These are phyloP conservation scores for Gymnogyps californianus DNA, from an alignment of 2,113 vertebrate genomes.

Conservation along the genomic window DNA sequence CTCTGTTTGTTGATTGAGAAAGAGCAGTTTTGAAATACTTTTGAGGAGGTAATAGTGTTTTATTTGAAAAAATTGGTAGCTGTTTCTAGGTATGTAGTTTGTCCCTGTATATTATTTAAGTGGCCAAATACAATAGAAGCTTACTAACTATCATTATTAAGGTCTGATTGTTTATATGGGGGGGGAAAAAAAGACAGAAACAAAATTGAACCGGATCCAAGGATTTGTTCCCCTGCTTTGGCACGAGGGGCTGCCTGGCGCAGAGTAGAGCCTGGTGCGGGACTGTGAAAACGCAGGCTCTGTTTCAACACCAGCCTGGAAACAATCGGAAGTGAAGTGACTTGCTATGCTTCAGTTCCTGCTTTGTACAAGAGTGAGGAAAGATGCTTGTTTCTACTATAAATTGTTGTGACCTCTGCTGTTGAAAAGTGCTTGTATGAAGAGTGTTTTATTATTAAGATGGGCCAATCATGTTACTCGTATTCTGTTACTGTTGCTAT, in stretches of 20 bases:
- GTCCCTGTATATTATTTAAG: background rate
- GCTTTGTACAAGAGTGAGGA: background rate
- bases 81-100: background rate
- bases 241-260: background rate
- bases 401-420: background rate
- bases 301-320: background rate
- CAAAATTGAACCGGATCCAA: background rate
- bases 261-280: background rate
- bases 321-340: background rate
- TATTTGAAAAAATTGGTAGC: background rate
- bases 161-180: background rate
- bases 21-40: background rate
- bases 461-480: accelerated
- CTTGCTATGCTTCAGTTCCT: background rate
- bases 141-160: background rate
- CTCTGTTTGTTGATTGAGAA: background rate
- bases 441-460: background rate
- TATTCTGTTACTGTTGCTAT: background rate
- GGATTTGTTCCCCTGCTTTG: background rate
- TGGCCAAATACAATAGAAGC: background rate
- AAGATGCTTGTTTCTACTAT: background rate
- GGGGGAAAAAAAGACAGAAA: background rate
- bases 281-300: background rate
- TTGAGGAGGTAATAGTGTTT: too few species aligned
- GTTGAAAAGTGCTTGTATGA: background rate